phyloP scores from a whole-genome alignment of 1,140 invertebrate genomes.

The Euwallacea fornicatus region DNA sequence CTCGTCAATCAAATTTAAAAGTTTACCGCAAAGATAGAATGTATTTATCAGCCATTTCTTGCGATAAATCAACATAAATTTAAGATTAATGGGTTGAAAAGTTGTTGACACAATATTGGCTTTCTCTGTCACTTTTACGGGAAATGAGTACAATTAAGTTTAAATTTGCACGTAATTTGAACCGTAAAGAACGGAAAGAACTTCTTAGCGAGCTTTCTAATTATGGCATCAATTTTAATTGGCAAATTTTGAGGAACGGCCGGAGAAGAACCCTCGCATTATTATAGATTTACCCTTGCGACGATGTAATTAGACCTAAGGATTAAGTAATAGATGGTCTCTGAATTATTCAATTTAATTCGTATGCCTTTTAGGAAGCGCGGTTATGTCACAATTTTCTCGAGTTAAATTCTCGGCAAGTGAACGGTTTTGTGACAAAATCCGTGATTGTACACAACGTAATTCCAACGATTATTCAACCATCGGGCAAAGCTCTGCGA shows the following conservation, averaged over 20 bases:
- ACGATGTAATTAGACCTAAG: constrained; percentile 47
- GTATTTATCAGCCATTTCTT: background rate
- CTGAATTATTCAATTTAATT: constrained; percentile 52
- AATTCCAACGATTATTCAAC: too few species aligned
- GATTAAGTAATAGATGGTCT: constrained; percentile 51
- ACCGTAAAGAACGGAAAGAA: constrained; percentile 44
- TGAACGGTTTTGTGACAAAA: background rate
- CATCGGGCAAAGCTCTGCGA: background rate
- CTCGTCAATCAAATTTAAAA: too few species aligned
- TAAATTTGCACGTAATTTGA: constrained; percentile 49
- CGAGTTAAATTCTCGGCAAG: constrained; percentile 12
- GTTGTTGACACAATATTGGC: constrained; percentile 39
- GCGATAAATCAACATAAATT: constrained; percentile 1
- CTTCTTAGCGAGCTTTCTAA: constrained; percentile 50
- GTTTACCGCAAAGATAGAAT: too few species aligned
- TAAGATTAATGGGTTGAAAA: constrained; percentile 16
- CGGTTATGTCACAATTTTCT: constrained; percentile 40
- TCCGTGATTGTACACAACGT: background rate
- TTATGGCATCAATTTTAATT: constrained; percentile 52
- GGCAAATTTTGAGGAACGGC: constrained; percentile 44
- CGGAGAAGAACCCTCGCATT: constrained; percentile 33
- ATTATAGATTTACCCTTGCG: constrained; percentile 48
- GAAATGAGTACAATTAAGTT: constrained; percentile 45
- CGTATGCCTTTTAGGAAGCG: constrained; percentile 41
- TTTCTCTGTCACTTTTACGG: constrained; percentile 41